Conservation (phyloP, 2,888 invertebrate genomes). For the Dynastes maya region DNA sequence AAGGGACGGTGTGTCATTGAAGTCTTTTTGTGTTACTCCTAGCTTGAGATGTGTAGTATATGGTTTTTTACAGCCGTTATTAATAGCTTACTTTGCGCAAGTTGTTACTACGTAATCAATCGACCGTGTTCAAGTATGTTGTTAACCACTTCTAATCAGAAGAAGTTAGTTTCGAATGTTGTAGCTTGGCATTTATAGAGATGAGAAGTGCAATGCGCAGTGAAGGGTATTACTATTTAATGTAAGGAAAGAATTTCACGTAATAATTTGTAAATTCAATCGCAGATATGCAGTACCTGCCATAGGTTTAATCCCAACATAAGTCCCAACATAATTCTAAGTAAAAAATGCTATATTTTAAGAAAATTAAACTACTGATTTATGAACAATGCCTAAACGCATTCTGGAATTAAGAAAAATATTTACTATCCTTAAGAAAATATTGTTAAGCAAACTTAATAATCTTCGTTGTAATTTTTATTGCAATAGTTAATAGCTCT, state of each 20-base stretch:
- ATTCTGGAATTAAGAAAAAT: too few relatives aligned
- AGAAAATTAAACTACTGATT: too few relatives aligned
- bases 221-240: not conserved
- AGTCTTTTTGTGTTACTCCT: not conserved
- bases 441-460: too few relatives aligned
- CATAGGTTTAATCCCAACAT: too few relatives aligned
- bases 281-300: too few relatives aligned
- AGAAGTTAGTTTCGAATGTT: not conserved
- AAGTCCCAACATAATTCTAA: too few relatives aligned
- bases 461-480: too few relatives aligned
- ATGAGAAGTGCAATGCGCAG: not conserved
- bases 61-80: not conserved
- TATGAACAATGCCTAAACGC: too few relatives aligned
- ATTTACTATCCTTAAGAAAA: too few relatives aligned
- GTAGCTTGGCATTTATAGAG: not conserved
- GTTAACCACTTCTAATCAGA: not conserved
- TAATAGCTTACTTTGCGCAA: not conserved
- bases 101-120: not conserved
- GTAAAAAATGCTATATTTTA: too few relatives aligned
- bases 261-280: too few relatives aligned
- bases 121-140: not conserved
- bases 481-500: too few relatives aligned
- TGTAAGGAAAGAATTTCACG: not conserved
- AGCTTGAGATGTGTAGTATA: not conserved
- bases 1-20: not conserved